Evolutionary conservation across 1,140 invertebrate species (phyloP).

Genomic region (Protaetia brevitarsis): DNA sequence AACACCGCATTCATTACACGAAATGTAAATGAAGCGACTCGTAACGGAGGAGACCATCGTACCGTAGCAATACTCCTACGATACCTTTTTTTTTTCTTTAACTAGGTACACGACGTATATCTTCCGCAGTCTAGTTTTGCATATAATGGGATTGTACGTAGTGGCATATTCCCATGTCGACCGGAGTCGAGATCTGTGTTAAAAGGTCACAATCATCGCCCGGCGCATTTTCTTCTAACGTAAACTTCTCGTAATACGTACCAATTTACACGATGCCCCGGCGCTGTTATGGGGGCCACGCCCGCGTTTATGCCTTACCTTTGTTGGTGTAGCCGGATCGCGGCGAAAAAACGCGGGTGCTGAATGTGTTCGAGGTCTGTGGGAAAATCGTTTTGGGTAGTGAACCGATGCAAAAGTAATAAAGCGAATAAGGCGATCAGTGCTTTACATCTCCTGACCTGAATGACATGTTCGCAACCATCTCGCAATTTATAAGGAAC

Average conservation of each 20-base stretch:
- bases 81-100: too few relatives aligned
- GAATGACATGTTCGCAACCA: too few relatives aligned
- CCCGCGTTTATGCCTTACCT: background rate
- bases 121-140: background rate
- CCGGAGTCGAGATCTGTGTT: background rate
- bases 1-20: conserved; percentile 3
- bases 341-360: background rate
- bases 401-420: background rate
- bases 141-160: conserved; percentile 6
- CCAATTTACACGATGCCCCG: background rate
- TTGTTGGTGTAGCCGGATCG: background rate
- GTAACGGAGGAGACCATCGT: background rate
- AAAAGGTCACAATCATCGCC: conserved; percentile 11
- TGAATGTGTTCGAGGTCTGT: background rate
- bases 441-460: too few relatives aligned
- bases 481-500: too few relatives aligned
- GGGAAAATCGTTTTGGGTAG: conserved; percentile 6
- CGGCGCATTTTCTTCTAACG: conserved; percentile 7
- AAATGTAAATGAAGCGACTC: conserved; percentile 2
- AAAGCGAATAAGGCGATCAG: background rate
- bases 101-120: background rate
- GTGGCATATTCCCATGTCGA: conserved; percentile 2
- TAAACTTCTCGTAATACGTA: conserved; percentile 17
- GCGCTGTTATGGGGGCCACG: background rate
- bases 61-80: background rate